A percentile compares a stretch with the other conserved stretches of the same genome.
phyloP scores from a whole-genome alignment of 2,797 vertebrate species.

The Aselliscus stoliczkanus region DNA sequence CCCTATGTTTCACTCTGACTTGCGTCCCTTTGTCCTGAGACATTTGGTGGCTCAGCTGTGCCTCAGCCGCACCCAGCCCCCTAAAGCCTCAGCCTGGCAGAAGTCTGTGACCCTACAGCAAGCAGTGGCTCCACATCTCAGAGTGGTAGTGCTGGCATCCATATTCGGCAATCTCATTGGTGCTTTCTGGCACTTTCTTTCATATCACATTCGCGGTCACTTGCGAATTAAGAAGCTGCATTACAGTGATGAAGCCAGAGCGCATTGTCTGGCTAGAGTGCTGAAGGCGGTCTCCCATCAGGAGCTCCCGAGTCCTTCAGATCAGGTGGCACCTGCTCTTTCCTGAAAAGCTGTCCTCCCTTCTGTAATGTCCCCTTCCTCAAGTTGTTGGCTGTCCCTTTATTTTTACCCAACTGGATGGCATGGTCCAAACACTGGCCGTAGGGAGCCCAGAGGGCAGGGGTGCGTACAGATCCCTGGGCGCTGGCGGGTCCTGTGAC shows the following conservation, averaged over 20 bases:
- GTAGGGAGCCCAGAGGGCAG: slow-evolving; percentile 31
- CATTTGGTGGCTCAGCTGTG: background rate
- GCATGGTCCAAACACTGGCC: slow-evolving; percentile 64
- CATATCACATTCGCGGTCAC: background rate
- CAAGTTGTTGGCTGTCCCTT: slow-evolving; percentile 63
- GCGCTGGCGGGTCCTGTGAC: background rate
- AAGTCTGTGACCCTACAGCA: background rate
- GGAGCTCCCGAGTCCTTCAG: background rate
- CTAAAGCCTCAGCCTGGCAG: background rate
- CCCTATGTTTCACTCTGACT: background rate
- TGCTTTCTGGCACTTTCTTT: background rate
- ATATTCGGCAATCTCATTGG: background rate
- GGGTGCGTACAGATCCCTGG: slow-evolving; percentile 41
- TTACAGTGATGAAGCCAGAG: background rate
- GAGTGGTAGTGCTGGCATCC: fast-evolving
- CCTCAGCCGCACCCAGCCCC: background rate
- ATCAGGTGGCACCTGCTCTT: slow-evolving; percentile 79
- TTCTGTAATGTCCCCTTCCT: slow-evolving; percentile 5
- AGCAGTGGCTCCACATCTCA: background rate
- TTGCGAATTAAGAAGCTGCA: background rate
- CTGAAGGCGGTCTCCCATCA: background rate
- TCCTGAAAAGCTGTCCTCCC: slow-evolving; percentile 33
- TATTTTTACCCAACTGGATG: slow-evolving; percentile 64
- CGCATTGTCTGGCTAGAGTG: background rate
- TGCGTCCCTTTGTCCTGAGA: background rate